Conservation (phyloP, 2,888 invertebrate species). For the Lysandra bellargus region DNA sequence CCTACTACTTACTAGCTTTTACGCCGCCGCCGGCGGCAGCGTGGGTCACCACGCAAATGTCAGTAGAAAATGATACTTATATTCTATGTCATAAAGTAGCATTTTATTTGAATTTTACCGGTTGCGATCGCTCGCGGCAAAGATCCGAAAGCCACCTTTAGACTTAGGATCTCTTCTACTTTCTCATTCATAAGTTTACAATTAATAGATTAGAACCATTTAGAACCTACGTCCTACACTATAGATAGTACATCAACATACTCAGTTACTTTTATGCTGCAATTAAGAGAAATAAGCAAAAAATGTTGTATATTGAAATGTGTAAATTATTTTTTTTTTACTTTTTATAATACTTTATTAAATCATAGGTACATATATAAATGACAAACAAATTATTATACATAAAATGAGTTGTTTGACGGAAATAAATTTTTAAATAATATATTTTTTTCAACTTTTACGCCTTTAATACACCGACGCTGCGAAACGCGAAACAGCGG, state of each 20-base stretch:
- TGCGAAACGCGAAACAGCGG: too few relatives aligned
- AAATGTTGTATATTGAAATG: slow-evolving; percentile 1
- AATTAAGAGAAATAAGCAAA: background rate
- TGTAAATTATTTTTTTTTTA: background rate
- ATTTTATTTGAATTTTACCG: too few relatives aligned
- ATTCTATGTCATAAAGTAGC: too few relatives aligned
- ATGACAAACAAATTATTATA: slow-evolving; percentile 3
- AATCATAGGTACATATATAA: background rate
- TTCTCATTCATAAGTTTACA: slow-evolving; percentile 18
- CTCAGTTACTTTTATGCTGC: slow-evolving; percentile 5
- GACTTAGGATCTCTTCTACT: slow-evolving; percentile 42
- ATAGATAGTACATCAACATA: slow-evolving; percentile 4
- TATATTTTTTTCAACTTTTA: background rate
- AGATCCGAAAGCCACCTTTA: too few relatives aligned
- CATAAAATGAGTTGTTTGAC: background rate
- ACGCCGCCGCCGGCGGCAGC: too few relatives aligned
- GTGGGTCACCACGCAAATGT: too few relatives aligned
- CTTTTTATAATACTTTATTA: slow-evolving; percentile 12
- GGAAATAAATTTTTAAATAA: background rate
- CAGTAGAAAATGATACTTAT: too few relatives aligned
- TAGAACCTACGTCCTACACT: background rate
- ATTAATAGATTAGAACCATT: background rate
- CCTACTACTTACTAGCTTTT: too few relatives aligned
- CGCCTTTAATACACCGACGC: too few relatives aligned
- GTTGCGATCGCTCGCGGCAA: too few relatives aligned